A percentile compares a stretch with the other conserved stretches of the same genome.
These are phyloP conservation scores for Hozukius guyotensis DNA, from an alignment of 2,797 vertebrate genomes.

Conservation along the genomic window DNA sequence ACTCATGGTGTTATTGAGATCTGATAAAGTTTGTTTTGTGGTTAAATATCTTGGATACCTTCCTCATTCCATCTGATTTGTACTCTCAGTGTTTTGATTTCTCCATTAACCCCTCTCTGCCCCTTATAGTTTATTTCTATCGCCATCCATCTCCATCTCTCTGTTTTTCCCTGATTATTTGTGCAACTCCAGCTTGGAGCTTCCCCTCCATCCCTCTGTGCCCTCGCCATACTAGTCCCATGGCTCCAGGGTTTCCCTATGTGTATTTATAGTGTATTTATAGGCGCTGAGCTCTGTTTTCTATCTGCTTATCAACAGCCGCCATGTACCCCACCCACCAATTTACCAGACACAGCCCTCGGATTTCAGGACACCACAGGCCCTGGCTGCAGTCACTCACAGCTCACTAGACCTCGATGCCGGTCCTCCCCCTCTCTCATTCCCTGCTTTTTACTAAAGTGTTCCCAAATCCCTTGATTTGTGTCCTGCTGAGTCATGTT, in stretches of 20 bases:
- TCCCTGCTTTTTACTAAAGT: conserved; percentile 26
- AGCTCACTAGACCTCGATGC: conserved; percentile 51
- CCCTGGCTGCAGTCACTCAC: conserved; percentile 52
- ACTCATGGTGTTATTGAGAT: conserved; percentile 22
- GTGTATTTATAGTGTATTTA: conserved; percentile 77
- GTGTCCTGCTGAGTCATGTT: conserved; percentile 22
- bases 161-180: conserved; percentile 11
- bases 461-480: conserved; percentile 30
- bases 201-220: neutral
- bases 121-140: neutral
- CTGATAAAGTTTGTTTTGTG: conserved; percentile 1
- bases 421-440: conserved; percentile 44
- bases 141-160: neutral
- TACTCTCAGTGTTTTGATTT: neutral
- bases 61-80: neutral
- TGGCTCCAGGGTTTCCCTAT: conserved; percentile 62
- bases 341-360: conserved; percentile 71
- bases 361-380: conserved; percentile 69
- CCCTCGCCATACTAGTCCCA: conserved; percentile 10
- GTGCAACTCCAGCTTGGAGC: conserved; percentile 8
- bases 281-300: conserved; percentile 61
- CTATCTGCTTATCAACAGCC: conserved; percentile 79
- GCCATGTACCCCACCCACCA: conserved; percentile 75
- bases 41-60: conserved; percentile 3
- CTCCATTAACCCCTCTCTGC: neutral